Percentiles rank a stretch among this genome's conserved stretches.
Conservation (phyloP, 2,113 vertebrate species). For the Pitta sordida region DNA sequence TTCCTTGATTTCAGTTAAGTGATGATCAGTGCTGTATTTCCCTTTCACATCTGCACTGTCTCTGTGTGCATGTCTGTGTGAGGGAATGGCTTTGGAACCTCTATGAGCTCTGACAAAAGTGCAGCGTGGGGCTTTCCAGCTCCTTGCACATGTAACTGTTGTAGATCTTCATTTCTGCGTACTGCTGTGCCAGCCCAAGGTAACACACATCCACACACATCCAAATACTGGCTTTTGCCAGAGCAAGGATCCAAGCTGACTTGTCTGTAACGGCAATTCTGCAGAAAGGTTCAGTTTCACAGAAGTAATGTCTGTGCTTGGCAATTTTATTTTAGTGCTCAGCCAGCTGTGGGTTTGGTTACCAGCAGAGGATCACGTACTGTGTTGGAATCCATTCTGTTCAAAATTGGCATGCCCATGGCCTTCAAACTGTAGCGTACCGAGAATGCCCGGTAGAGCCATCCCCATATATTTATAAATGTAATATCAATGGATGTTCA, state of each 20-base stretch:
- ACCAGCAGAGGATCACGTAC: slow-evolving; percentile 77
- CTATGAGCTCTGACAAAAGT: background rate
- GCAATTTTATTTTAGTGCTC: slow-evolving; percentile 79
- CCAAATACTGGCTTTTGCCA: background rate
- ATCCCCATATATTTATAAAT: slow-evolving; percentile 69
- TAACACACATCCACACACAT: rapidly evolving
- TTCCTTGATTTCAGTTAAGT: background rate
- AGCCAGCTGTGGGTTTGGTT: slow-evolving; percentile 77
- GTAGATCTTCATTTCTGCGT: background rate
- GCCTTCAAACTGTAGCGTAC: slow-evolving; percentile 51
- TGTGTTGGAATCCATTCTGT: slow-evolving; percentile 72
- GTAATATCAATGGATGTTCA: slow-evolving; percentile 76
- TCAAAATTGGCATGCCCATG: slow-evolving; percentile 5
- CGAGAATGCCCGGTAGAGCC: slow-evolving; percentile 72
- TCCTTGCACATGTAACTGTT: background rate
- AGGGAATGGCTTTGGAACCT: background rate
- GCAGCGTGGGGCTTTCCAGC: background rate
- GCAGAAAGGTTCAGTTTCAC: background rate
- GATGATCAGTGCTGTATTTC: background rate
- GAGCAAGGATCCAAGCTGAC: background rate
- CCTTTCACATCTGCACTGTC: background rate
- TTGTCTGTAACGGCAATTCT: background rate
- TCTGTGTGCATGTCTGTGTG: background rate
- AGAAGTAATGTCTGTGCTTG: background rate
- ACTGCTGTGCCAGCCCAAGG: background rate